Evolutionary conservation across 1,140 invertebrate species (phyloP).

Genomic region (Drosophila sturtevanti): DNA sequence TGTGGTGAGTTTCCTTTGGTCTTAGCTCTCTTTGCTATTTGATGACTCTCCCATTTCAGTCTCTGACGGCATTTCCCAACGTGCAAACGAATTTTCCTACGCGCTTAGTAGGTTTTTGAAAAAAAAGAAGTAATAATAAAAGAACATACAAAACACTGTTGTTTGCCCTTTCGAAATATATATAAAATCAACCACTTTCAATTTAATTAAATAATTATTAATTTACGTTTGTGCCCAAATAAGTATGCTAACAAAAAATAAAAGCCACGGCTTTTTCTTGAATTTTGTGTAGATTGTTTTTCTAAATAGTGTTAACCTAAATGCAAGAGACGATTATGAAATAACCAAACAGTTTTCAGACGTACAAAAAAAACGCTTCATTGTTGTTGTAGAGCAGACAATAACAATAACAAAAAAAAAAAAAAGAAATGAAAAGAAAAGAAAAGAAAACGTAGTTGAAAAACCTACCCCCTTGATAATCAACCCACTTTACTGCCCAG

Average conservation of each 20-base stretch:
- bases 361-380: neutral
- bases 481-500: slow-evolving; percentile 6
- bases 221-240: neutral
- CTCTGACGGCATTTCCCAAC: slow-evolving; percentile 70
- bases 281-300: slow-evolving; percentile 5
- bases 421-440: slow-evolving; percentile 8
- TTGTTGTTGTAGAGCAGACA: slow-evolving; percentile 17
- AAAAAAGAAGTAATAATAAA: neutral
- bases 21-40: slow-evolving; percentile 22
- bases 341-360: slow-evolving; percentile 55
- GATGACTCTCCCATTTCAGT: slow-evolving; percentile 36
- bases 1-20: slow-evolving; percentile 28
- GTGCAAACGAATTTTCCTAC: slow-evolving; percentile 42
- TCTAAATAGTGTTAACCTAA: slow-evolving; percentile 59
- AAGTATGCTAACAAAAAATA: slow-evolving; percentile 23
- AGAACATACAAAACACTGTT: neutral
- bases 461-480: neutral
- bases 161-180: neutral
- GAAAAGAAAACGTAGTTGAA: slow-evolving; percentile 9
- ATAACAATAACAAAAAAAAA: slow-evolving; percentile 6
- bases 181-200: neutral
- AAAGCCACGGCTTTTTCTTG: neutral
- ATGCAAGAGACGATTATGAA: slow-evolving; percentile 70
- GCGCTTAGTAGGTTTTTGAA: neutral
- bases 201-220: slow-evolving; percentile 1